Base-by-base conservation (phyloP, 2,113 vertebrate species). In the Etia nguti region DNA sequence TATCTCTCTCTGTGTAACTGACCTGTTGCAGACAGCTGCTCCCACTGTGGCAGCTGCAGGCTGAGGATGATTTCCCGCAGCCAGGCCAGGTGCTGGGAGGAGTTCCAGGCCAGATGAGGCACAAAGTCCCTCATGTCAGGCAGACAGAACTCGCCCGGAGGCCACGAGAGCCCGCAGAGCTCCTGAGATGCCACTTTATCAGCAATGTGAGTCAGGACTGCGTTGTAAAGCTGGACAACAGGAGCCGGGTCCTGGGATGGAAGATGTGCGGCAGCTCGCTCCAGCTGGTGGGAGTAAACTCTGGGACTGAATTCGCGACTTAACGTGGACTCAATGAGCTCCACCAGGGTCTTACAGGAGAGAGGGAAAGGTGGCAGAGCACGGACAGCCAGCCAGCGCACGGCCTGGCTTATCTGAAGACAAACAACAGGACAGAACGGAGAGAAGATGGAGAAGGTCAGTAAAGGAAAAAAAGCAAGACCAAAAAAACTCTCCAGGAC, bases 51-150 rank as follows among this genome's bases (percentile, higher is more conserved):
- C 41, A 99, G 96, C 95, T 97, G 97, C 90, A 99, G 97, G 90
- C 96, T 97, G 16, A 98, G 96, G 80, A 99, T 90, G 5, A 96
- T 95, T 56, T 96, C 95, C 24, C 92, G 97, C 13, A 99, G 93
- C 98, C 98, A 99, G 54, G 94, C 92, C 89, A 98, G 94, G 83
- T 99, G 98, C 38, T 93, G 91, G 0, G 95, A 86, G 1, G 90
- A 81, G 83, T 99, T 99, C 98, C 98, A 99, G 15, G 96, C 95
- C 85, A 96, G 93, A 80, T 98, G 97, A 15, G 99, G 98, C 79
- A 99, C 94, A 59, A 97, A 85, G 22, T 89, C 93, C 16, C 86
- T 96, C 59, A 95, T 97, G 2, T 96, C 96, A 0, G 95, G 95
- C 77, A 95, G 90, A 9, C 94, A 96, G 86, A 99, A 99, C 87